Conservation (phyloP, 37 sponge, comb jelly and placozoan genomes). For the Beroe forskalii region DNA sequence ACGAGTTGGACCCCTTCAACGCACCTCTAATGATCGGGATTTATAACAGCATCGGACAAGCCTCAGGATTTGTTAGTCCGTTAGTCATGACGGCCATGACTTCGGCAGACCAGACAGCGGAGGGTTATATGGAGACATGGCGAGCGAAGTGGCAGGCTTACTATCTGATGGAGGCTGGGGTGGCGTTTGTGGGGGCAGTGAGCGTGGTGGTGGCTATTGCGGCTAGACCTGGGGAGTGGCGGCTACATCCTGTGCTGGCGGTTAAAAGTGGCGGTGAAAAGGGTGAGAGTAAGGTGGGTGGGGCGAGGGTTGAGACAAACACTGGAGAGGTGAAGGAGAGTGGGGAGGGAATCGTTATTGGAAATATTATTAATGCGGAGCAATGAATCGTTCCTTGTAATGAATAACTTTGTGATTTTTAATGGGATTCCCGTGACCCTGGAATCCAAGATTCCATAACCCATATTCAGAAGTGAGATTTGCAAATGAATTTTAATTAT, state of each 20-base stretch:
- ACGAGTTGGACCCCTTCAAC: constrained; percentile 24
- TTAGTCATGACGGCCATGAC: background rate
- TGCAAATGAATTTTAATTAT: too few relatives aligned
- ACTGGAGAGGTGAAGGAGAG: background rate
- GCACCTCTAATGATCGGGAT: background rate
- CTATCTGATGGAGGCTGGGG: background rate
- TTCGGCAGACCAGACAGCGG: background rate
- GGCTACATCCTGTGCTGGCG: background rate
- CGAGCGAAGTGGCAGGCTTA: background rate
- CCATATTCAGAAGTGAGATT: too few relatives aligned
- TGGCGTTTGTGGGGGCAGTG: background rate
- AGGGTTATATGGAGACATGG: background rate
- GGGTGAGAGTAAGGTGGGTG: background rate
- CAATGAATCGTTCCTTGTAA: too few relatives aligned
- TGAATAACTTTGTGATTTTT: too few relatives aligned
- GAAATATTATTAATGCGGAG: too few relatives aligned
- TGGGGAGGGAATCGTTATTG: too few relatives aligned
- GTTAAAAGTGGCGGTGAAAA: background rate
- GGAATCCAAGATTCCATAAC: too few relatives aligned
- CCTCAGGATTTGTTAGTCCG: background rate
- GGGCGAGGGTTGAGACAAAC: background rate
- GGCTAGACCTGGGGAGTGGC: background rate
- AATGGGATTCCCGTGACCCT: too few relatives aligned
- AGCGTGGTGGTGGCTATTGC: background rate
- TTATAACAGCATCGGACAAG: background rate